phyloP scores from a whole-genome alignment of 2,797 vertebrate species.

The Petrocephalus schoutedeni region DNA sequence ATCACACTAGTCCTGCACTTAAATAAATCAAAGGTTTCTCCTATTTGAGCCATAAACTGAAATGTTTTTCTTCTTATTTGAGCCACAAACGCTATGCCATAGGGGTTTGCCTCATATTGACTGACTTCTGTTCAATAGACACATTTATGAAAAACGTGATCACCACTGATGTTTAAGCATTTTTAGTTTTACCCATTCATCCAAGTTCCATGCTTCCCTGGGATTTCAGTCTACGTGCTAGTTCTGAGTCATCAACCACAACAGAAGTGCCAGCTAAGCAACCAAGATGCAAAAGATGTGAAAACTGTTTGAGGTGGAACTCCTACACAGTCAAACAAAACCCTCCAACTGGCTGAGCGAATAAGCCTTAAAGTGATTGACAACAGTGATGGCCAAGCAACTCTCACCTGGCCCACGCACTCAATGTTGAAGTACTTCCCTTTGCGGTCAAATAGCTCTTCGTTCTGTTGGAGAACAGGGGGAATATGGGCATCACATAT shows the following conservation, averaged over 20 bases:
- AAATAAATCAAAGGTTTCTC: not conserved
- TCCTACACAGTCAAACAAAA: not conserved
- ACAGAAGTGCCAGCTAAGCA: not conserved
- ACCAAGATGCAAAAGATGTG: not conserved
- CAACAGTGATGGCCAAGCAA: not conserved
- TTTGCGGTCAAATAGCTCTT: constrained; percentile 92
- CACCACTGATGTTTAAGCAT: not conserved
- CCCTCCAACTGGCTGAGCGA: not conserved
- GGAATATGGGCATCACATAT: not conserved
- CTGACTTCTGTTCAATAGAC: not conserved
- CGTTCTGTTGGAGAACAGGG: constrained; percentile 67
- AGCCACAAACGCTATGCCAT: not conserved
- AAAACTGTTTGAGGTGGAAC: not conserved
- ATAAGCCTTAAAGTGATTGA: not conserved
- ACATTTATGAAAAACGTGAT: not conserved
- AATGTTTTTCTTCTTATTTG: no score
- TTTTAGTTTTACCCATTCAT: not conserved
- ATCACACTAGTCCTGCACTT: not conserved
- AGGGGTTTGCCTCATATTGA: not conserved
- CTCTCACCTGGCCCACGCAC: constrained; percentile 86
- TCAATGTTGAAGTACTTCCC: constrained; percentile 98
- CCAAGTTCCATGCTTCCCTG: not conserved
- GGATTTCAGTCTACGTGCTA: not conserved
- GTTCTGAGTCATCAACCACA: not conserved
- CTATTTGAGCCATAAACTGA: not conserved